These are phyloP conservation scores for Toxonevra muliebris DNA, from an alignment of 2,888 invertebrate genomes.

Conservation along the genomic window DNA sequence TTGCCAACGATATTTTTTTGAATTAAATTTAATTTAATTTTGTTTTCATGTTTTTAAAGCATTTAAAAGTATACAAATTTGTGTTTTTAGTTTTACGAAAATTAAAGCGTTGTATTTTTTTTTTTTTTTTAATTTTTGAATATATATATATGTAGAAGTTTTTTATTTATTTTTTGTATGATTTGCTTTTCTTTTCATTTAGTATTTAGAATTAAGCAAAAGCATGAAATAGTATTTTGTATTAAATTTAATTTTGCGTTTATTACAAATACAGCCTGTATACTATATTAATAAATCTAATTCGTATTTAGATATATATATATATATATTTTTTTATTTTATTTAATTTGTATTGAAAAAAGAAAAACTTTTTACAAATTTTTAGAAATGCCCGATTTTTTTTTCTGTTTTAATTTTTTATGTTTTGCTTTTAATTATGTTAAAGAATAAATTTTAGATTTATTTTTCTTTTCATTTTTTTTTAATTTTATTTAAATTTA, in stretches of 20 bases:
- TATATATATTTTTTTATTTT: background rate
- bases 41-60: too few species aligned
- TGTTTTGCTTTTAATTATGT: too few species aligned
- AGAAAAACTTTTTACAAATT: background rate
- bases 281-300: too few species aligned
- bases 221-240: too few species aligned
- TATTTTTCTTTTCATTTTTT: constrained; percentile 18
- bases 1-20: too few species aligned
- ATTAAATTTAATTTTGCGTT: too few species aligned
- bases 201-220: too few species aligned
- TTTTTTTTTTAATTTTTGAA: background rate
- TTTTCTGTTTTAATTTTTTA: background rate
- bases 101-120: background rate
- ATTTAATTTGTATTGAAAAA: background rate
- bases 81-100: constrained; percentile 7
- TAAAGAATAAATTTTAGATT: background rate
- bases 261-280: too few species aligned
- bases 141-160: background rate
- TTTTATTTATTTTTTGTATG: too few species aligned
- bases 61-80: too few species aligned
- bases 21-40: too few species aligned
- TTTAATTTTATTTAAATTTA: constrained; percentile 21
- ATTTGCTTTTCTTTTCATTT: too few species aligned
- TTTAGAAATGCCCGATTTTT: constrained; percentile 2
- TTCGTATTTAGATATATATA: background rate